A percentile compares a stretch with the other conserved stretches of the same genome.
Conservation (phyloP, 2,797 vertebrate genomes). For the Bryconaethiops microstoma region DNA sequence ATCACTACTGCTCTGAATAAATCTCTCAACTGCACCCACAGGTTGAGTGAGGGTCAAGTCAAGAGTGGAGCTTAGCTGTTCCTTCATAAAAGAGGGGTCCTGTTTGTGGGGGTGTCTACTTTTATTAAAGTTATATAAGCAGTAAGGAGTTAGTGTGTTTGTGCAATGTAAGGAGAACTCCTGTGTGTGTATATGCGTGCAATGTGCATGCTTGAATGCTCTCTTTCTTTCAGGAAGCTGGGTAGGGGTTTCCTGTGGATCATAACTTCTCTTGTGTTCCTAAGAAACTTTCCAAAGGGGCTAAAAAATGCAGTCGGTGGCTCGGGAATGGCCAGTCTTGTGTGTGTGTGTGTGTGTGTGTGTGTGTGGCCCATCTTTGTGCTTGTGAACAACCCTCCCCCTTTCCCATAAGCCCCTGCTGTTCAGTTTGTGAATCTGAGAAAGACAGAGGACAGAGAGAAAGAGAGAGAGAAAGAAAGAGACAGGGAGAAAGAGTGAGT, state of each 20-base stretch:
- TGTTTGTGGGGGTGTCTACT: constrained; percentile 7
- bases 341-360: constrained; percentile 38
- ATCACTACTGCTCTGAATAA: neutral
- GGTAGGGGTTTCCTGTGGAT: constrained; percentile 79
- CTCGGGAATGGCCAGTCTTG: constrained; percentile 52
- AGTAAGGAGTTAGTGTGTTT: constrained; percentile 15
- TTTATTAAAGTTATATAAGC: constrained; percentile 15
- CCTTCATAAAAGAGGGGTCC: constrained; percentile 16
- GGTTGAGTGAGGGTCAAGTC: constrained; percentile 30
- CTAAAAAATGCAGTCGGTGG: constrained; percentile 76
- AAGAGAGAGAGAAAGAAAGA: constrained; percentile 35
- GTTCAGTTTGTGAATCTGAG: constrained; percentile 51
- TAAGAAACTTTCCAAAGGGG: constrained; percentile 82
- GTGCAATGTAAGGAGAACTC: constrained; percentile 9
- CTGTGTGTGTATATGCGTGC: constrained; percentile 37
- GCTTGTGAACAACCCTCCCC: constrained; percentile 54
- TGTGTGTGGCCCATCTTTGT: constrained; percentile 58
- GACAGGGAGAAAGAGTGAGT: constrained; percentile 31
- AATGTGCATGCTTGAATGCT: constrained; percentile 71
- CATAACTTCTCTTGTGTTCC: constrained; percentile 82
- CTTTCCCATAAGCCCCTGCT: constrained; percentile 54
- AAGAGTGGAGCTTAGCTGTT: constrained; percentile 23
- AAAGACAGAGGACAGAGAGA: constrained; percentile 16
- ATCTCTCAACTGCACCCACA: constrained; percentile 21
- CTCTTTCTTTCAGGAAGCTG: constrained; percentile 73